Evolutionary conservation across 2,888 invertebrate genomes (phyloP).

Genomic region (Apodemia mormo): DNA sequence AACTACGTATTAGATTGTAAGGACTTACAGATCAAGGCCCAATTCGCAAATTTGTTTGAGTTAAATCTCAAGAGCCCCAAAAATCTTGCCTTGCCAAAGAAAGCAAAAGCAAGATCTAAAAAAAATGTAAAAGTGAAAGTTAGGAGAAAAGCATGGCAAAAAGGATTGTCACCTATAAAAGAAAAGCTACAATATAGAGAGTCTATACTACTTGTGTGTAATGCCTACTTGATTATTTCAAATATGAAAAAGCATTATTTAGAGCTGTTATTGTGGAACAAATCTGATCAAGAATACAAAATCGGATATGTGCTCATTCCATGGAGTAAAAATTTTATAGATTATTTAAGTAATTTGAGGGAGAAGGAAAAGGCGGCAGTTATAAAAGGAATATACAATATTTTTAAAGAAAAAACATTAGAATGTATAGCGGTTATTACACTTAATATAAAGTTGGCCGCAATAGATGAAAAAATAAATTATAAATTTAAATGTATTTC

Average conservation of each 20-base stretch:
- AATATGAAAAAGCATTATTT: slow-evolving; percentile 59
- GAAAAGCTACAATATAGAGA: slow-evolving; percentile 41
- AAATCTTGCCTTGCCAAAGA: slow-evolving; percentile 25
- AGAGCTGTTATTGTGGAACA: slow-evolving; percentile 54
- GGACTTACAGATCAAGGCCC: slow-evolving; percentile 50
- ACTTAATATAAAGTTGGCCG: slow-evolving; percentile 53
- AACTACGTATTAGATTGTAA: slow-evolving; percentile 47
- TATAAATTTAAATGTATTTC: slow-evolving; percentile 30
- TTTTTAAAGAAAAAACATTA: slow-evolving; percentile 56
- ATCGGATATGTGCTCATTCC: slow-evolving; percentile 55
- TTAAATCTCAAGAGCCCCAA: slow-evolving; percentile 50
- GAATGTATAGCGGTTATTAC: slow-evolving; percentile 56
- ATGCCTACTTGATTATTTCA: slow-evolving; percentile 46
- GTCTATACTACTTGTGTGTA: slow-evolving; percentile 49
- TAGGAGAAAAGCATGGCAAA: slow-evolving; percentile 30
- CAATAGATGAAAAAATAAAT: slow-evolving; percentile 45
- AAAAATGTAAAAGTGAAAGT: slow-evolving; percentile 38
- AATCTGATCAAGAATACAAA: slow-evolving; percentile 42
- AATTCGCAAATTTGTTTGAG: slow-evolving; percentile 62
- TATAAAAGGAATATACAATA: slow-evolving; percentile 47
- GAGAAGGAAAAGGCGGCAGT: slow-evolving; percentile 38
- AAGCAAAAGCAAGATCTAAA: slow-evolving; percentile 44
- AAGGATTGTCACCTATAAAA: slow-evolving; percentile 20
- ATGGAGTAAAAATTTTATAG: slow-evolving; percentile 52
- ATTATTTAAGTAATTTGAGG: slow-evolving; percentile 46